phyloP scores from a whole-genome alignment of 2,113 vertebrate species.

The Podiceps cristatus region DNA sequence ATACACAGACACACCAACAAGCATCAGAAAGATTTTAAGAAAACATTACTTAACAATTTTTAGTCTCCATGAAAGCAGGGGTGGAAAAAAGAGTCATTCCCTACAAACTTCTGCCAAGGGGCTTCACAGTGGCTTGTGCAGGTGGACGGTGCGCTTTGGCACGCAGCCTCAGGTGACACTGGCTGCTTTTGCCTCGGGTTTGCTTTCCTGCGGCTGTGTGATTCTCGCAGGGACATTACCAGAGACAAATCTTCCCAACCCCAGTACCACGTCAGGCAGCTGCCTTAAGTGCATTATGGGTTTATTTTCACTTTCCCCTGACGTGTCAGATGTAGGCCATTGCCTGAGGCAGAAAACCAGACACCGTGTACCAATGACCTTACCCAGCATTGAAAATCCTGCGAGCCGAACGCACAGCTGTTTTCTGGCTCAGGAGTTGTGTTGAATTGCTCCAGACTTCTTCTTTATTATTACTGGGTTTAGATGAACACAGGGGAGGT shows the following conservation, averaged over 20 bases:
- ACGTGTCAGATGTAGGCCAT: not conserved
- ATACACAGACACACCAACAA: not conserved
- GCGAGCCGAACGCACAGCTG: fast-evolving
- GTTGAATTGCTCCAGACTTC: not conserved
- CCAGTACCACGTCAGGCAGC: not conserved
- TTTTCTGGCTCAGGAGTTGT: not conserved
- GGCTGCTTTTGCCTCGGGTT: not conserved
- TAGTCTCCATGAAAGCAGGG: too few relatives aligned
- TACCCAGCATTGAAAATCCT: not conserved
- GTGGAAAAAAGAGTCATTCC: not conserved
- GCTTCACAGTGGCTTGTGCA: fast-evolving
- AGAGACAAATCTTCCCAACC: not conserved
- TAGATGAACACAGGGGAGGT: not conserved
- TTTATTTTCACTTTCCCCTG: not conserved
- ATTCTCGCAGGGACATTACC: not conserved
- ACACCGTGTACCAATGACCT: not conserved
- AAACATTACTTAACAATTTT: not conserved
- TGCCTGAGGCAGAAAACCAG: not conserved
- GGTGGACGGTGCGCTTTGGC: fast-evolving
- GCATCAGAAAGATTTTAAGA: not conserved
- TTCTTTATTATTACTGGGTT: not conserved
- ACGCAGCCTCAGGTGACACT: fast-evolving
- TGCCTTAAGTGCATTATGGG: not conserved
- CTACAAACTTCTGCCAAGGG: not conserved
- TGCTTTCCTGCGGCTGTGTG: not conserved